Evolutionary conservation across 2,888 invertebrate species (phyloP).

Genomic region (Chloroclystis v-ata): DNA sequence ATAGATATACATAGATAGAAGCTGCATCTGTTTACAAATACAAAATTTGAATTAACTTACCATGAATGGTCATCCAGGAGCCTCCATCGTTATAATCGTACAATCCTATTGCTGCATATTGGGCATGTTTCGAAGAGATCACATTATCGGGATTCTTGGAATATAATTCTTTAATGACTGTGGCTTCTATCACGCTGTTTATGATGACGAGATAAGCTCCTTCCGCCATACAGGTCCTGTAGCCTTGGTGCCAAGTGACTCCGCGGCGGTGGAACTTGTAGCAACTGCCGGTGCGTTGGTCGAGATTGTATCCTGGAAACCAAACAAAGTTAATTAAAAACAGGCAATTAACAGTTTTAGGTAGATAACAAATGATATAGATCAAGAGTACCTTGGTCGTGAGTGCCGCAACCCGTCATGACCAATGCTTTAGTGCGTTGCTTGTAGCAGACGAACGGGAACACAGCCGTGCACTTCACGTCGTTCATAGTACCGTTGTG

Average conservation of each 20-base stretch:
- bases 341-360: no score
- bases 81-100: background rate
- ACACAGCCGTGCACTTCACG: constrained; percentile 5
- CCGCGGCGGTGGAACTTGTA: no score
- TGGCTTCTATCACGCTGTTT: background rate
- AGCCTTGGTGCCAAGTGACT: no score
- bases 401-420: constrained; percentile 21
- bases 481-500: constrained; percentile 14
- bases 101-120: background rate
- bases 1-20: no score
- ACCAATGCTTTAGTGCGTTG: background rate
- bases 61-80: background rate
- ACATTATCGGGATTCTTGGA: background rate
- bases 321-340: no score
- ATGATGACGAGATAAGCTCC: background rate
- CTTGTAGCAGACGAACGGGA: constrained; percentile 22
- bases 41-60: no score
- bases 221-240: no score
- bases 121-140: background rate
- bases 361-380: no score
- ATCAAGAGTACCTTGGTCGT: constrained; percentile 32
- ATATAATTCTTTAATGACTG: background rate
- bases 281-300: no score
- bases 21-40: no score
- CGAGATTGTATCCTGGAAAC: no score